Evolutionary conservation across 2,888 invertebrate species (phyloP).

Genomic region (Sepiola atlantica): DNA sequence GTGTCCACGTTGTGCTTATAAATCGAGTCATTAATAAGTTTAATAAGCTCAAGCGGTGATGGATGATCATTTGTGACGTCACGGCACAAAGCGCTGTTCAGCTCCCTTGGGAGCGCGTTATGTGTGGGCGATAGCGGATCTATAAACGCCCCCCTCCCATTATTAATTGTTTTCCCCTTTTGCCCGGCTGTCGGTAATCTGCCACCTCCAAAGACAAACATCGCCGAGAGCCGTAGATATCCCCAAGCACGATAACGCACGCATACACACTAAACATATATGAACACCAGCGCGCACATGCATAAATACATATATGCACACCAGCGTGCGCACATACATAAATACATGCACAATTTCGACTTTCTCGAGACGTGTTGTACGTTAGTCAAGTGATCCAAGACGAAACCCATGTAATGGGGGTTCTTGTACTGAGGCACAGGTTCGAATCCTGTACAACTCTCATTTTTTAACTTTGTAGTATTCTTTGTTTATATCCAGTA

Average conservation of each 20-base stretch:
- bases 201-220: not conserved
- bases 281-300: too few species aligned
- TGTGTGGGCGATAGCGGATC: not conserved
- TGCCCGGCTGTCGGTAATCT: not conserved
- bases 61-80: not conserved
- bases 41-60: not conserved
- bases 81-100: not conserved
- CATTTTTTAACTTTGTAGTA: too few species aligned
- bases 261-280: not conserved
- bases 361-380: too few species aligned
- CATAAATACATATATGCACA: not conserved
- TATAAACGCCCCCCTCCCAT: not conserved
- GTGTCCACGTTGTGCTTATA: not conserved
- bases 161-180: not conserved
- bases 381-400: too few species aligned
- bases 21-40: not conserved
- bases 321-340: not conserved
- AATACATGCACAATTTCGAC: not conserved
- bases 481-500: too few species aligned
- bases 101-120: not conserved
- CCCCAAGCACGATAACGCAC: not conserved
- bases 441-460: too few species aligned
- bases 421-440: too few species aligned
- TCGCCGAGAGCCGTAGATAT: too few species aligned
- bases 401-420: too few species aligned